A percentile compares a stretch with the other conserved stretches of the same genome.
Conservation (phyloP, 2,888 invertebrate genomes). For the Dryobotodes eremita region DNA sequence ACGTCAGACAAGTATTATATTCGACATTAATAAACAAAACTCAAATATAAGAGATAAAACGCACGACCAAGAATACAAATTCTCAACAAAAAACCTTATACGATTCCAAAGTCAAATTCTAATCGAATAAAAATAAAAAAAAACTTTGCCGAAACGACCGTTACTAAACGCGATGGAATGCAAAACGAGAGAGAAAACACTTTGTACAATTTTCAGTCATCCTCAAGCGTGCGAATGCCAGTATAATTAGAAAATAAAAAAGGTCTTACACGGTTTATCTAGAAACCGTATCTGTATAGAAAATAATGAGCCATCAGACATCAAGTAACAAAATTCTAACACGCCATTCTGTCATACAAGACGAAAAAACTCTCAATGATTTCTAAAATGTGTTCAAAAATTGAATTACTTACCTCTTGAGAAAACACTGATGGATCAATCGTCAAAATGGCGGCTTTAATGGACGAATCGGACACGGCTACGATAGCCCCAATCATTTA, state of each 20-base stretch:
- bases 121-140: conserved; percentile 35
- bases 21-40: conserved; percentile 19
- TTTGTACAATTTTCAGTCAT: conserved; percentile 55
- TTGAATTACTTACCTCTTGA: conserved; percentile 19
- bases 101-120: conserved; percentile 40
- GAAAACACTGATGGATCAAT: conserved; percentile 41
- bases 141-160: conserved; percentile 40
- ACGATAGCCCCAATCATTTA: conserved; percentile 23
- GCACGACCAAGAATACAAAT: conserved; percentile 7
- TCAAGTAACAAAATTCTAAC: conserved; percentile 22
- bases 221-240: conserved; percentile 57
- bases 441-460: conserved; percentile 40
- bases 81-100: conserved; percentile 27
- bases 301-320: conserved; percentile 15
- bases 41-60: conserved; percentile 8
- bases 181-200: conserved; percentile 62
- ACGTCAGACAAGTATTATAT: conserved; percentile 19
- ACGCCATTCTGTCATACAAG: conserved; percentile 17
- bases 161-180: conserved; percentile 58
- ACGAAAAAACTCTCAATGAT: neutral
- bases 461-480: conserved; percentile 48
- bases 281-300: conserved; percentile 37
- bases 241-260: conserved; percentile 61
- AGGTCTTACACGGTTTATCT: conserved; percentile 51
- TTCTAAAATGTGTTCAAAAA: conserved; percentile 12